Conservation (phyloP, 2,888 invertebrate genomes). For the Agrotis ipsilon region DNA sequence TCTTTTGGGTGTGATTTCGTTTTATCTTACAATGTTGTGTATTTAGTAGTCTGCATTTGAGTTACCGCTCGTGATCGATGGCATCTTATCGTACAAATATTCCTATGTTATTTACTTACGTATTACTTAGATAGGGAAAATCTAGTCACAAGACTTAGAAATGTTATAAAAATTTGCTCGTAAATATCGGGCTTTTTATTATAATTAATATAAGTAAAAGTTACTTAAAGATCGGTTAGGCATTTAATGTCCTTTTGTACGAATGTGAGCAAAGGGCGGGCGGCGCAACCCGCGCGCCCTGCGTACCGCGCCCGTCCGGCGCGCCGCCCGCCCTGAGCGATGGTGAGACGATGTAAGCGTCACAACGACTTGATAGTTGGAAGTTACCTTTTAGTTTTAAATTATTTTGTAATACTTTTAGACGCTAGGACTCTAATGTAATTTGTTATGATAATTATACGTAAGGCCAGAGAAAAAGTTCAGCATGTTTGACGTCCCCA, state of each 20-base stretch:
- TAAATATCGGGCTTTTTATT: constrained; percentile 83
- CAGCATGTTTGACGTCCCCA: constrained; percentile 79
- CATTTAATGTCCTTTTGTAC: constrained; percentile 84
- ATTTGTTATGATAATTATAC: constrained; percentile 84
- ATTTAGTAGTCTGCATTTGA: constrained; percentile 90
- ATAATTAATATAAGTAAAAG: constrained; percentile 82
- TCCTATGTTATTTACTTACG: constrained; percentile 90
- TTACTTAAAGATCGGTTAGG: constrained; percentile 75
- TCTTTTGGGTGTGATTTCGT: constrained; percentile 89
- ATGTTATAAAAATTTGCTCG: constrained; percentile 87
- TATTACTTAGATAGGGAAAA: constrained; percentile 90
- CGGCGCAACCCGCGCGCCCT: not conserved
- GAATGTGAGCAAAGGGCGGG: constrained; percentile 64
- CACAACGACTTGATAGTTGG: constrained; percentile 76
- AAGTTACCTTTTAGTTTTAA: constrained; percentile 90
- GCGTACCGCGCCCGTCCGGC: not conserved
- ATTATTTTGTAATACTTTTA: constrained; percentile 85
- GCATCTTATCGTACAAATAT: constrained; percentile 92
- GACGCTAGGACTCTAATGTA: constrained; percentile 85
- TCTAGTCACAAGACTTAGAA: constrained; percentile 91
- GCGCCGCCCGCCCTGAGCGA: constrained; percentile 44
- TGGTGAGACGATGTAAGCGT: constrained; percentile 46
- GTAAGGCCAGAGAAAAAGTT: constrained; percentile 87
- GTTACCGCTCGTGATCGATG: constrained; percentile 91
- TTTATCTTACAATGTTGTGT: constrained; percentile 86